Evolutionary conservation across 2,797 vertebrate genomes (phyloP).

Genomic region (Alauda arvensis): DNA sequence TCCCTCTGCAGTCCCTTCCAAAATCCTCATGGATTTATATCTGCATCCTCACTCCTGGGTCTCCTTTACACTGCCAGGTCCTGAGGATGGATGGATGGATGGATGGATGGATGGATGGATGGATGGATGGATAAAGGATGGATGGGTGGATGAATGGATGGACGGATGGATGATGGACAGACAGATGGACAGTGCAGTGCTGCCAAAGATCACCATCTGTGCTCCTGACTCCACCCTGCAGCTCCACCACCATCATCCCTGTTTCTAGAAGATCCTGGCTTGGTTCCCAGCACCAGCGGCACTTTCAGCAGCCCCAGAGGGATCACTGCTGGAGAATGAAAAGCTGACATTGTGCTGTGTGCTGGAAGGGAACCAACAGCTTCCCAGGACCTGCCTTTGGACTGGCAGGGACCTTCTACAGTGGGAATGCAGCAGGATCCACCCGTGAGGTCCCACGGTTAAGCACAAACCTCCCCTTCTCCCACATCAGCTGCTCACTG

Average conservation of each 20-base stretch:
- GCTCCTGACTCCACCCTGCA: background rate
- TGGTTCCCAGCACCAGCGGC: background rate
- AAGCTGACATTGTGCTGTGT: background rate
- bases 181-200: background rate
- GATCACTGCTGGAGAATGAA: fast-evolving
- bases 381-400: background rate
- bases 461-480: background rate
- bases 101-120: background rate
- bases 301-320: background rate
- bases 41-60: background rate
- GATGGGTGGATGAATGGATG: too few species aligned
- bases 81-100: background rate
- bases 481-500: background rate
- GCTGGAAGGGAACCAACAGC: background rate
- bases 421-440: background rate
- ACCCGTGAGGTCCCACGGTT: background rate
- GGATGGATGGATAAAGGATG: background rate
- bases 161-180: background rate
- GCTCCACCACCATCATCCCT: background rate
- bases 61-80: background rate
- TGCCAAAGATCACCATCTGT: background rate
- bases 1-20: background rate
- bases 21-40: background rate
- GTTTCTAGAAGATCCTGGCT: background rate
- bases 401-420: background rate